Evolutionary conservation across 2,797 vertebrate species (phyloP).

Genomic region (Anabacerthia variegaticeps): DNA sequence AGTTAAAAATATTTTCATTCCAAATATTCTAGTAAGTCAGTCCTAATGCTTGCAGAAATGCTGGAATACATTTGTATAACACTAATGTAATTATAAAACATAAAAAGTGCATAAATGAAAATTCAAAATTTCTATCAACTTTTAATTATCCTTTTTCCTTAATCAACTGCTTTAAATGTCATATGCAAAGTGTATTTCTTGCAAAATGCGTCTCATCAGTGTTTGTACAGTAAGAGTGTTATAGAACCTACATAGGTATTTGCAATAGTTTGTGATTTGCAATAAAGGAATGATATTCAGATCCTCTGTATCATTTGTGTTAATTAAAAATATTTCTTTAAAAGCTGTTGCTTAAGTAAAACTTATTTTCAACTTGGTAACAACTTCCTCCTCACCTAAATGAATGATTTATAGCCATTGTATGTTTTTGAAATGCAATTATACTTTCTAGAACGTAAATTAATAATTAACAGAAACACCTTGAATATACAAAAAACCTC

Average conservation of each 20-base stretch:
- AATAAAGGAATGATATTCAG: neutral
- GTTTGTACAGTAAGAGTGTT: neutral
- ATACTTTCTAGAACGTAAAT: neutral
- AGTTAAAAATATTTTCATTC: conserved; percentile 57
- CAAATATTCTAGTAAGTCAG: conserved; percentile 16
- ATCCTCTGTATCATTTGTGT: conserved; percentile 33
- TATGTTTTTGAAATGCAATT: neutral
- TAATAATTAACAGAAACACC: neutral
- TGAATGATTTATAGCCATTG: neutral
- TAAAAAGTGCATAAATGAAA: conserved; percentile 57
- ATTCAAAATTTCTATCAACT: conserved; percentile 63
- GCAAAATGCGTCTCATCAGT: conserved; percentile 51
- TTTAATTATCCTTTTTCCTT: conserved; percentile 71
- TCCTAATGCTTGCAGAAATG: neutral
- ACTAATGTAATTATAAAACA: conserved; percentile 53
- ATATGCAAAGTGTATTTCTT: conserved; percentile 74
- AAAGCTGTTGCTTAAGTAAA: neutral
- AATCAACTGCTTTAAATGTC: conserved; percentile 76
- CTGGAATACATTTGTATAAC: neutral
- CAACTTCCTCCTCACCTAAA: neutral
- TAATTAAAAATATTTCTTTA: conserved; percentile 4
- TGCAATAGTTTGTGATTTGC: neutral
- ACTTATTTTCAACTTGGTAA: neutral
- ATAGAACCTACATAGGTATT: neutral
- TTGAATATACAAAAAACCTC: neutral